Percentiles rank a stretch among this genome's conserved stretches.
phyloP scores from a whole-genome alignment of 1,140 invertebrate genomes.

The Eriosoma lanigerum region DNA sequence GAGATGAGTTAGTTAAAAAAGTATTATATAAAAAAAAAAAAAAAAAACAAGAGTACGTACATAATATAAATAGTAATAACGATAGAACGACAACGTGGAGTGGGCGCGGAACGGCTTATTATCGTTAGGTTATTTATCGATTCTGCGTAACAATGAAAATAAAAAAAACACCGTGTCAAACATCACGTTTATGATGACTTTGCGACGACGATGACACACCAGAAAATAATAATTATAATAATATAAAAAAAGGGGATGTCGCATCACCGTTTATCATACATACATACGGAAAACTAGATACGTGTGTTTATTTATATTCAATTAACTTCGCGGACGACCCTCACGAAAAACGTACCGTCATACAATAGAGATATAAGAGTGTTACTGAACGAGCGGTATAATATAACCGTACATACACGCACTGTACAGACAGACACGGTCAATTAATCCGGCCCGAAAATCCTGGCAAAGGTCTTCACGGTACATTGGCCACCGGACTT shows the following conservation, averaged over 20 bases:
- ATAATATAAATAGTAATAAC: not conserved
- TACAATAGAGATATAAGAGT: not conserved
- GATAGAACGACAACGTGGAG: not conserved
- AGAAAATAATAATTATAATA: too few relatives aligned
- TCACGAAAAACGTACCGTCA: not conserved
- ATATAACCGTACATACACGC: too few relatives aligned
- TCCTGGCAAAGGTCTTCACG: constrained; percentile 27
- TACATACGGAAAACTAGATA: not conserved
- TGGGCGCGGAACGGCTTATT: not conserved
- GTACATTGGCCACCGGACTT: constrained; percentile 46
- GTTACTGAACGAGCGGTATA: not conserved
- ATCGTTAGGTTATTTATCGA: not conserved
- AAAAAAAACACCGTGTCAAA: constrained; percentile 8
- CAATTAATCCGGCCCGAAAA: constrained; percentile 39
- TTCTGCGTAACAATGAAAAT: not conserved
- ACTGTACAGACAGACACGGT: constrained; percentile 8
- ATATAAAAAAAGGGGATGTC: not conserved
- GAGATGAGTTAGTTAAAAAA: too few relatives aligned
- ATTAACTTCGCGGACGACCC: constrained; percentile 12
- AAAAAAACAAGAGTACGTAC: not conserved
- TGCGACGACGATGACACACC: constrained; percentile 28
- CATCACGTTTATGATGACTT: not conserved
- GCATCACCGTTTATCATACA: not conserved
- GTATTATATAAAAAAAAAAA: not conserved
- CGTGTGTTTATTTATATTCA: constrained; percentile 32